Evolutionary conservation across 2,888 invertebrate species (phyloP).

Genomic region (Thumatha senex): DNA sequence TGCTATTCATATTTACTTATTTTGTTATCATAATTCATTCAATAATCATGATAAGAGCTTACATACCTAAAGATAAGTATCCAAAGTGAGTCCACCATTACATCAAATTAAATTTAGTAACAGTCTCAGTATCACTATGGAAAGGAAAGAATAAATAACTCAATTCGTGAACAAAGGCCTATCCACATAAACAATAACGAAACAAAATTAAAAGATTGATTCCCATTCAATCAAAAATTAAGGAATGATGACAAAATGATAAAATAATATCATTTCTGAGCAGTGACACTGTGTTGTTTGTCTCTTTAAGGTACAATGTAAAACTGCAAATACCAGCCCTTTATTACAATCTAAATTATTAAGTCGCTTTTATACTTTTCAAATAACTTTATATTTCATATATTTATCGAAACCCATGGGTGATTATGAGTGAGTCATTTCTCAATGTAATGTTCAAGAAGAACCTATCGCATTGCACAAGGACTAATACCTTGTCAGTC

Average conservation of each 20-base stretch:
- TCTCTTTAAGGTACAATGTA: slow-evolving; percentile 33
- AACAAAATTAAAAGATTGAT: slow-evolving; percentile 40
- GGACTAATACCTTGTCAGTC: too few species aligned
- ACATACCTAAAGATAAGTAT: slow-evolving; percentile 39
- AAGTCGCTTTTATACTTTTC: slow-evolving; percentile 22
- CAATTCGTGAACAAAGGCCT: slow-evolving; percentile 69
- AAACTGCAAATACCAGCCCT: slow-evolving; percentile 14
- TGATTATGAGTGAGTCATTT: slow-evolving; percentile 75
- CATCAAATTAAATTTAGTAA: slow-evolving; percentile 41
- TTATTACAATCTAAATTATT: slow-evolving; percentile 21
- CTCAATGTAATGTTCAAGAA: slow-evolving; percentile 16
- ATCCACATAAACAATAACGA: slow-evolving; percentile 43
- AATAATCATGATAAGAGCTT: slow-evolving; percentile 60
- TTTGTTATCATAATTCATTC: slow-evolving; percentile 46
- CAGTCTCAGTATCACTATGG: slow-evolving; percentile 56
- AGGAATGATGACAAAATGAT: slow-evolving; percentile 58
- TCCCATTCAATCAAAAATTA: slow-evolving; percentile 45
- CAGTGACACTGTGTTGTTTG: slow-evolving; percentile 27
- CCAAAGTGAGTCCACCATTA: slow-evolving; percentile 45
- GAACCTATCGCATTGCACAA: too few species aligned
- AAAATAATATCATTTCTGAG: slow-evolving; percentile 30
- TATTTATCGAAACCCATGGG: slow-evolving; percentile 9
- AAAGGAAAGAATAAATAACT: slow-evolving; percentile 67
- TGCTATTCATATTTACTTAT: slow-evolving; percentile 39
- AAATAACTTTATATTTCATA: slow-evolving; percentile 14